Evolutionary conservation across 2,113 vertebrate genomes (phyloP).

Genomic region (Scytalopus superciliaris): DNA sequence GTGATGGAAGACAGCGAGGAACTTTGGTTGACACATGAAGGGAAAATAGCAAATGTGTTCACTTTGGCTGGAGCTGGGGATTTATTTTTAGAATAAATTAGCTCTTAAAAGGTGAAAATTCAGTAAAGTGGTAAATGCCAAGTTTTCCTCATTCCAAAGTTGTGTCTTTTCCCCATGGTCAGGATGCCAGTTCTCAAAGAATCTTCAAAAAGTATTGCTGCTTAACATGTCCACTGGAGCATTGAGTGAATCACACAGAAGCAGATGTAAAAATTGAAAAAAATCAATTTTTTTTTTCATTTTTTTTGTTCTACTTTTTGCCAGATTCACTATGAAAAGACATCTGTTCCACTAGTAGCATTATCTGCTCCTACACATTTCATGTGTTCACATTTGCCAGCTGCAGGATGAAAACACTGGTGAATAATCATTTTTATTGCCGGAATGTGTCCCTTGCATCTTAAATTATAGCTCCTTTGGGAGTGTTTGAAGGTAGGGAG

Average conservation of each 20-base stretch:
- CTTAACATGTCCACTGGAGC: background rate
- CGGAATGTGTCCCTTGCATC: background rate
- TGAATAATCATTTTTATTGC: background rate
- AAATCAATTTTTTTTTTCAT: too few relatives aligned
- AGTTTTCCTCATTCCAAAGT: background rate
- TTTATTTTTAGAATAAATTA: background rate
- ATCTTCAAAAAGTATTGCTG: background rate
- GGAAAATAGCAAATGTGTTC: background rate
- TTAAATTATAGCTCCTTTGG: background rate
- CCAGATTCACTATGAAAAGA: background rate
- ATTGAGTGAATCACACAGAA: background rate
- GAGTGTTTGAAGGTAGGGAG: background rate
- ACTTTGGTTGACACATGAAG: background rate
- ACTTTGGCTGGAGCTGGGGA: background rate
- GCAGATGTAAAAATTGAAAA: background rate
- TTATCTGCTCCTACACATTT: conserved; percentile 28
- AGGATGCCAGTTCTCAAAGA: background rate
- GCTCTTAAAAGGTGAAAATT: background rate
- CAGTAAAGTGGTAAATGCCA: background rate
- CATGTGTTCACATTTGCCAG: background rate
- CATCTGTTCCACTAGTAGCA: background rate
- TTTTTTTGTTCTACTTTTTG: background rate
- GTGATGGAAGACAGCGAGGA: background rate
- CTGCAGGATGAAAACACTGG: background rate
- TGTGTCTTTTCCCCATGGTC: background rate